A percentile compares a stretch with the other conserved stretches of the same genome.
Conservation (phyloP, 2,113 vertebrate genomes). For the Irena cyanogastra region DNA sequence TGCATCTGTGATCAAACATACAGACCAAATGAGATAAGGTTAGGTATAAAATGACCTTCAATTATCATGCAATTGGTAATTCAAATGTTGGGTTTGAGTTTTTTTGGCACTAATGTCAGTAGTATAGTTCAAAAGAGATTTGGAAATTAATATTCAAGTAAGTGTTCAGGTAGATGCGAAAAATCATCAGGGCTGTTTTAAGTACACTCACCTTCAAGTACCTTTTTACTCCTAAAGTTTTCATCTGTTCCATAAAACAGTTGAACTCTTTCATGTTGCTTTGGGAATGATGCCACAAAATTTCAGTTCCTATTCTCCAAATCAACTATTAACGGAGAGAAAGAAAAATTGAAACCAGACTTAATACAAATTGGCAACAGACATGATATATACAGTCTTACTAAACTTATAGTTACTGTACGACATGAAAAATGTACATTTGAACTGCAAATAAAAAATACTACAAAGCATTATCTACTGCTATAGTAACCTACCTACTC, state of each 20-base stretch:
- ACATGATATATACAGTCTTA: background rate
- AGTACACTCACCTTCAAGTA: slow-evolving; percentile 79
- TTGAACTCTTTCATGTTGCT: slow-evolving; percentile 78
- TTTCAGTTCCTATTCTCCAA: slow-evolving; percentile 86
- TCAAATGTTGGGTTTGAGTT: background rate
- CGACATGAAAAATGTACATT: background rate
- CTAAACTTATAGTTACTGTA: background rate
- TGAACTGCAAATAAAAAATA: background rate
- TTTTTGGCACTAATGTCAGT: background rate
- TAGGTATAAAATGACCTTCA: background rate
- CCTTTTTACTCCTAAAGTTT: slow-evolving; percentile 79
- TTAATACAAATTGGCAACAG: background rate
- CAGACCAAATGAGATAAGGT: background rate
- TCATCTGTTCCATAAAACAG: slow-evolving; percentile 84
- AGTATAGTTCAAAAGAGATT: background rate
- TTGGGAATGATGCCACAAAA: slow-evolving; percentile 82
- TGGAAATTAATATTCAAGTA: background rate
- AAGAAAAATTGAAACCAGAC: background rate
- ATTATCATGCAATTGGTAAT: background rate
- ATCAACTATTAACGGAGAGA: slow-evolving; percentile 68
- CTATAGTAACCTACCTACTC: background rate
- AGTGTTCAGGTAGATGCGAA: background rate
- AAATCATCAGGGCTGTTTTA: background rate
- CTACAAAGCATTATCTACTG: background rate
- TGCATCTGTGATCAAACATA: background rate